A percentile compares a stretch with the other conserved stretches of the same genome.
phyloP scores from a whole-genome alignment of 37 sponge, comb jelly and placozoan genomes.

The Amphimedon queenslandica region DNA sequence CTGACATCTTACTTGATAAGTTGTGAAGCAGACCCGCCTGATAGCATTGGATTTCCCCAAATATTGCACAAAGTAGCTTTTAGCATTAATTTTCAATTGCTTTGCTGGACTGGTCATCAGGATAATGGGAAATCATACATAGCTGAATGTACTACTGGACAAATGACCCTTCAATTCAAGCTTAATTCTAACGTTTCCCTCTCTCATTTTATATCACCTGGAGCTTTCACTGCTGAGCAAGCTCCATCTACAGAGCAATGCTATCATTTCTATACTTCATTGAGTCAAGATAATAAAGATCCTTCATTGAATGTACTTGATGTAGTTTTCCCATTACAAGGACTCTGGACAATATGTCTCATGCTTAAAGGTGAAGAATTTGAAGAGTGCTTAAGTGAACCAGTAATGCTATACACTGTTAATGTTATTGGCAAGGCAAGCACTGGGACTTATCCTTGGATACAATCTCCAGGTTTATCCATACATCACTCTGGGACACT shows the following conservation, averaged over 20 bases:
- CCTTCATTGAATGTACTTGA: background rate
- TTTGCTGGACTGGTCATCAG: conserved; percentile 8
- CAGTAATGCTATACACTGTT: background rate
- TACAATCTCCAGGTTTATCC: background rate
- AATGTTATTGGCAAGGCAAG: background rate
- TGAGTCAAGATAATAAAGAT: background rate
- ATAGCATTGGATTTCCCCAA: conserved; percentile 1
- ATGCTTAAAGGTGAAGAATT: background rate
- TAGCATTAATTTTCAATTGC: conserved; percentile 12
- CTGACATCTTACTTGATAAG: conserved; percentile 1
- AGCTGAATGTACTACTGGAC: conserved; percentile 10
- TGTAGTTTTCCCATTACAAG: conserved; percentile 18
- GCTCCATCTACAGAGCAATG: background rate
- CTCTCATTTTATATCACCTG: conserved; percentile 15
- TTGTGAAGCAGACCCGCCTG: background rate
- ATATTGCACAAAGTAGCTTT: background rate
- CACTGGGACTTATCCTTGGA: conserved; percentile 5
- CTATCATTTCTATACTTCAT: background rate
- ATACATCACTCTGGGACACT: background rate
- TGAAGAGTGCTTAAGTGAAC: background rate
- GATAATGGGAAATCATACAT: background rate
- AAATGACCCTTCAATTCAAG: conserved; percentile 10
- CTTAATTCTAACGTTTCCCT: background rate
- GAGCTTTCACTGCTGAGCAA: background rate
- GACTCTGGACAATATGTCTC: conserved; percentile 23